Evolutionary conservation across 2,797 vertebrate genomes (phyloP), one percentile per base, ranked within the genome.

Genomic region (Micropoecilia bifurca): DNA sequence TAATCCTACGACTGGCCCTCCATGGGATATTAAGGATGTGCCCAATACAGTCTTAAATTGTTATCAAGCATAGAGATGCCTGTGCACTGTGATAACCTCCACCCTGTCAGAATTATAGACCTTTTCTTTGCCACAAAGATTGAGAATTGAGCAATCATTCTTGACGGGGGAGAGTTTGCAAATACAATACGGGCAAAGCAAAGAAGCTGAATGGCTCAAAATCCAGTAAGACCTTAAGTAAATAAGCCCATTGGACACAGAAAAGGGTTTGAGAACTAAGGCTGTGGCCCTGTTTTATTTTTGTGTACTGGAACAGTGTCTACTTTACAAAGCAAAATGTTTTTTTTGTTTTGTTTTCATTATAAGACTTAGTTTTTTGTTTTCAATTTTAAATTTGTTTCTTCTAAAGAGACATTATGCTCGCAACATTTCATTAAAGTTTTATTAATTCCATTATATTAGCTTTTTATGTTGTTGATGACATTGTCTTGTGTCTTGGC

Each of bases 191-290:
- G 90, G 91, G 91, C 57, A 41, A 86, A 88, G 90, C 86, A 86
- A 91, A 90, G 87, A 90, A 90, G 92, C 91, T 90, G 88, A 91
- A 93, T 92, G 91, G 89, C 91, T 94, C 87, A 90, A 91, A 94
- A 93, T 94, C 91, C 91, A 80, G 88, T 94, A 91, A 95, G 91
- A 90, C 90, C 90, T 78, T 93, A 94, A 95, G 91, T 92, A 94
- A 94, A 94, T 95, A 95, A 96, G 94, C 92, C 91, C 92, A 91
- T 95, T 94, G 92, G 94, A 93, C 89, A 95, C 92, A 92, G 92
- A 93, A 91, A 85, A 87, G 84, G 87, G 86, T 91, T 92, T 92
- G 89, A 85, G 78, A 88, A 90, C 87, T 89, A 84, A 80, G 85
- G 87, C 87, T 84, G 85, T 87, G 86, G 90, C 93, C 89, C 83